Percentiles rank a stretch among this genome's conserved stretches.
Evolutionary conservation across 2,113 vertebrate genomes (phyloP).

Genomic region (Pseudopipra pipra): DNA sequence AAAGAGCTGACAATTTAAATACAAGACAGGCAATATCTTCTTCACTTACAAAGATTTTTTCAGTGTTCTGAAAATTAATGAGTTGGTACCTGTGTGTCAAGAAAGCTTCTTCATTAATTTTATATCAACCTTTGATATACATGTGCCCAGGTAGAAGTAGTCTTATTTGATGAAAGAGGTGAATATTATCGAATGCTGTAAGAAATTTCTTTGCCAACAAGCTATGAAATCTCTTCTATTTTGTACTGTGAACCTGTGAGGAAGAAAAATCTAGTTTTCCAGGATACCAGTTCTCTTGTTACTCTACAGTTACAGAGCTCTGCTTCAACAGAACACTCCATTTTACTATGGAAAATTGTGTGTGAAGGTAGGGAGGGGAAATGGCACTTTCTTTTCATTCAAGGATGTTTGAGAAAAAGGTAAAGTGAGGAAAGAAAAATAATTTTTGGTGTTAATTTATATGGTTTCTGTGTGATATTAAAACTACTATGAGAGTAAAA

Average conservation of each 20-base stretch:
- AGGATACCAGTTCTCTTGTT: background rate
- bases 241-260: background rate
- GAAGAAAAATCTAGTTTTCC: background rate
- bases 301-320: background rate
- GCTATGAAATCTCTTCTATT: background rate
- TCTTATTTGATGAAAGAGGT: background rate
- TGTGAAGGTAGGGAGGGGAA: background rate
- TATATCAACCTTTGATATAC: background rate
- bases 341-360: background rate
- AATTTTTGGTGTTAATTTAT: background rate
- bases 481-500: background rate
- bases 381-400: background rate
- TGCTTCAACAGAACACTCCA: background rate
- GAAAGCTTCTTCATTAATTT: background rate
- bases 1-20: background rate
- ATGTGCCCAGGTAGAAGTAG: background rate
- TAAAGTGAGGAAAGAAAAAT: background rate
- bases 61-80: background rate
- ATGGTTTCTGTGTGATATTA: background rate
- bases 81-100: background rate
- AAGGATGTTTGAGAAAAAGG: background rate
- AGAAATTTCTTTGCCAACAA: background rate
- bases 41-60: background rate
- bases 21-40: background rate
- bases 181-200: background rate